These are phyloP conservation scores for Gibbula magus DNA, from an alignment of 2,888 invertebrate genomes.

Conservation along the genomic window DNA sequence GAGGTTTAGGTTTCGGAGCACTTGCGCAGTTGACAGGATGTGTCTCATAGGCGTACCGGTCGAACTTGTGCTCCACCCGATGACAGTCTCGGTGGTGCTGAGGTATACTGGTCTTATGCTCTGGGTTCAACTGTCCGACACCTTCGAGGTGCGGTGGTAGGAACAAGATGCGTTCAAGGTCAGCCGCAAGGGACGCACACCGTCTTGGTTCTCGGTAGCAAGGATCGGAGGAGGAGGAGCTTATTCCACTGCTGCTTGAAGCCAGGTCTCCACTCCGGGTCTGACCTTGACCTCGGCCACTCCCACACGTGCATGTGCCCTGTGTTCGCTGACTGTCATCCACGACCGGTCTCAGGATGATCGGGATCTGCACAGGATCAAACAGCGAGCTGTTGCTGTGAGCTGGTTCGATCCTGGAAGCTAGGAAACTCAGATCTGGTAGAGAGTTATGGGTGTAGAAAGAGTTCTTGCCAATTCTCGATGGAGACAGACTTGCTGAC, in stretches of 20 bases:
- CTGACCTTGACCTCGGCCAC: constrained; percentile 1
- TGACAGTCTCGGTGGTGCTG: constrained; percentile 1
- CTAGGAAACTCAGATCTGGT: constrained; percentile 65
- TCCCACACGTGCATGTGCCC: constrained; percentile 38
- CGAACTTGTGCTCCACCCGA: constrained; percentile 10
- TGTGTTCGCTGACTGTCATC: constrained; percentile 33
- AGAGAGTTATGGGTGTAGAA: constrained; percentile 63
- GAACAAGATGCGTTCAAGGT: constrained; percentile 61
- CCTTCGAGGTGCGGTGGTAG: constrained; percentile 65
- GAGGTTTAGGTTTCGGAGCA: not conserved
- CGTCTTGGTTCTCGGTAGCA: constrained; percentile 52
- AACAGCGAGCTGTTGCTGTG: constrained; percentile 53
- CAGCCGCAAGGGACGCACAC: constrained; percentile 38
- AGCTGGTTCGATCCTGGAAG: constrained; percentile 28
- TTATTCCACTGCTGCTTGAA: constrained; percentile 58
- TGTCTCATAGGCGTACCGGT: constrained; percentile 27
- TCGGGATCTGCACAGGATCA: constrained; percentile 57
- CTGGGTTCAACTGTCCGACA: constrained; percentile 10
- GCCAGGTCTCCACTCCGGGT: constrained; percentile 32
- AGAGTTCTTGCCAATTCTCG: constrained; percentile 50
- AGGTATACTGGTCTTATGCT: not conserved
- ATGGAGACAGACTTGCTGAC: constrained; percentile 45
- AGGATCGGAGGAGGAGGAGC: constrained; percentile 62
- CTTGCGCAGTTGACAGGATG: not conserved
- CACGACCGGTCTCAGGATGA: constrained; percentile 46